These are phyloP conservation scores for Chaetogeoica ovagalla DNA, from an alignment of 2,888 invertebrate genomes.

Conservation along the genomic window DNA sequence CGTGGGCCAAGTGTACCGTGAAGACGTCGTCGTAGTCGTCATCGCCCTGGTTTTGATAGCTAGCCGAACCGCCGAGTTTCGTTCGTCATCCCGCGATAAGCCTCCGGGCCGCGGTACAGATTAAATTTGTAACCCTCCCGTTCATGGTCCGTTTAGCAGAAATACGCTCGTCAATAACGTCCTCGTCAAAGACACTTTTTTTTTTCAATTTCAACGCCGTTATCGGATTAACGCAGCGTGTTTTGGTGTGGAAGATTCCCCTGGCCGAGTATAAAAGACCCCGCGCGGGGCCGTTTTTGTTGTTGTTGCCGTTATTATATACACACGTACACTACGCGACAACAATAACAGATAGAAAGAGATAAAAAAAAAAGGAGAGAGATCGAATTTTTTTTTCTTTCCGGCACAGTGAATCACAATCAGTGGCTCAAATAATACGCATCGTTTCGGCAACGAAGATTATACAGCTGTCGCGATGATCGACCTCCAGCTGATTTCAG, in stretches of 20 bases:
- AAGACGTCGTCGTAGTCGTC: conserved; percentile 14
- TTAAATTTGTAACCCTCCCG: conserved; percentile 39
- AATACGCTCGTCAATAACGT: conserved; percentile 15
- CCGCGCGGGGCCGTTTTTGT: background rate
- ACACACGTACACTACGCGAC: background rate
- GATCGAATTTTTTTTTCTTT: background rate
- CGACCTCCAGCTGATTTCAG: background rate
- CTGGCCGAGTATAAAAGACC: conserved; percentile 1
- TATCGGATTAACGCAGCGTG: conserved; percentile 38
- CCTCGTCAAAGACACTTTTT: conserved; percentile 41
- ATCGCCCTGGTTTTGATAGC: conserved; percentile 6
- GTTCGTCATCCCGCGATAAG: conserved; percentile 16
- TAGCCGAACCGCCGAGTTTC: background rate
- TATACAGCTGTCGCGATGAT: conserved; percentile 5
- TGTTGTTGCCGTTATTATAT: background rate
- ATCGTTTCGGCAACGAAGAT: conserved; percentile 11
- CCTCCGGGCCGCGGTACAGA: background rate
- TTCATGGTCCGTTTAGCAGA: conserved; percentile 50
- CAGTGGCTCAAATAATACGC: background rate
- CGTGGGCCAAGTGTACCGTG: conserved; percentile 3
- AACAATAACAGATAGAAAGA: background rate
- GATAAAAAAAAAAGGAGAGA: background rate
- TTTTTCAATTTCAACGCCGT: conserved; percentile 34
- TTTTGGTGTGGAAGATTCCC: conserved; percentile 33
- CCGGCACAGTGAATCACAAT: conserved; percentile 19